Percentiles rank a stretch among this genome's conserved stretches.
Conservation (phyloP, 2,113 vertebrate species). For the Heptranchias perlo region DNA sequence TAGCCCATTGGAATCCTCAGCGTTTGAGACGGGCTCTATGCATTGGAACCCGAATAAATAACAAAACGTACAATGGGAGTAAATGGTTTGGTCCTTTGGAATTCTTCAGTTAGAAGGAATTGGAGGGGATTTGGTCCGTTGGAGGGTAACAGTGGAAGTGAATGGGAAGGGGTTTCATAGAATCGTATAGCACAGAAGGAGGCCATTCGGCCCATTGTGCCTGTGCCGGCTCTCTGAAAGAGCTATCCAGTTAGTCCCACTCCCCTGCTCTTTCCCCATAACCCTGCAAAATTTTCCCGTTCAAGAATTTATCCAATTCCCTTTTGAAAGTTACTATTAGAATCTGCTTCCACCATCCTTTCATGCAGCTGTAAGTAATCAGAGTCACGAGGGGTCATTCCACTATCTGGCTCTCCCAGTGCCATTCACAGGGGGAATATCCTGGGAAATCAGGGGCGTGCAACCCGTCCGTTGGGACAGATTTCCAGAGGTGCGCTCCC, state of each 20-base stretch:
- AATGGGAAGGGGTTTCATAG: neutral
- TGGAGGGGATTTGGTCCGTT: neutral
- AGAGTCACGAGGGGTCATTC: no score
- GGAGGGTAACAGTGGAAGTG: neutral
- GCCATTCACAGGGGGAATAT: no score
- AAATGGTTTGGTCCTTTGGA: neutral
- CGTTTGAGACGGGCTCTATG: neutral
- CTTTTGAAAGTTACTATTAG: no score
- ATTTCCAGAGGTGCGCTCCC: no score
- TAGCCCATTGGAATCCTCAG: neutral
- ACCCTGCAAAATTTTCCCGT: no score
- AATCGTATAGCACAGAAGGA: neutral
- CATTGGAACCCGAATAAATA: neutral
- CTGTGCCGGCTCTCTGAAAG: neutral
- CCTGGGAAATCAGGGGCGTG: no score
- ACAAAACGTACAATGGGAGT: neutral
- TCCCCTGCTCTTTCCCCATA: no score
- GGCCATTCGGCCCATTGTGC: neutral
- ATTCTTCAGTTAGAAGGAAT: neutral
- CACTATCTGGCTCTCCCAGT: no score
- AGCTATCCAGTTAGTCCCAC: neutral
- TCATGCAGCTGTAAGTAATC: no score
- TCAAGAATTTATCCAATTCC: no score
- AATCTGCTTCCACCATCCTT: no score
- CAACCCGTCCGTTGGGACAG: no score